Conservation (phyloP, 2,888 invertebrate genomes). For the Corbicula japonica region DNA sequence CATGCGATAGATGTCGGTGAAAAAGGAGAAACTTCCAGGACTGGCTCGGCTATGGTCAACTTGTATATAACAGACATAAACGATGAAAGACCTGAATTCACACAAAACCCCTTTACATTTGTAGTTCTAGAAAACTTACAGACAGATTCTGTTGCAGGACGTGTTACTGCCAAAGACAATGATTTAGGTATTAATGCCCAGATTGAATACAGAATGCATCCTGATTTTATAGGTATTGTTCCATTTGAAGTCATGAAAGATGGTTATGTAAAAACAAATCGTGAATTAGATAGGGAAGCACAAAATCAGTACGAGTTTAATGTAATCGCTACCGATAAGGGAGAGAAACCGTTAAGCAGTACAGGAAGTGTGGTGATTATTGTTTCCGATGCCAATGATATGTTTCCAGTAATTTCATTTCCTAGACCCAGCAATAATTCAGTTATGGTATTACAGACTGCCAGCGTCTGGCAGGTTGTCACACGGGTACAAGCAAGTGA, state of each 20-base stretch:
- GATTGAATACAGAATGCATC: slow-evolving; percentile 51
- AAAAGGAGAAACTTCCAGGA: slow-evolving; percentile 35
- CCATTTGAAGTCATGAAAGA: slow-evolving; percentile 67
- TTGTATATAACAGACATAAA: slow-evolving; percentile 60
- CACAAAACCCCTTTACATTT: slow-evolving; percentile 46
- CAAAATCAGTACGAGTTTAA: slow-evolving; percentile 64
- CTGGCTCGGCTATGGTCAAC: slow-evolving; percentile 53
- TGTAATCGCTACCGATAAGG: slow-evolving; percentile 66
- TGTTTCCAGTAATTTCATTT: slow-evolving; percentile 78
- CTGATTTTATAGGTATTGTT: slow-evolving; percentile 38
- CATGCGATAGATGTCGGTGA: slow-evolving; percentile 48
- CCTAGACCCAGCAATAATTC: slow-evolving; percentile 77
- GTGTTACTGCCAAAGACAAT: slow-evolving; percentile 52
- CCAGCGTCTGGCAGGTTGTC: slow-evolving; percentile 72
- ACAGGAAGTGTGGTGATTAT: slow-evolving; percentile 61
- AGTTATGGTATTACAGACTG: slow-evolving; percentile 66
- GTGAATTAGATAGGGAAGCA: slow-evolving; percentile 64
- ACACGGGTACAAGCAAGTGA: slow-evolving; percentile 77
- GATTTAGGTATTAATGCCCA: slow-evolving; percentile 57
- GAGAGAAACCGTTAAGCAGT: slow-evolving; percentile 55
- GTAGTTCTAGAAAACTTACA: slow-evolving; percentile 56
- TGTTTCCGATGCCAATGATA: slow-evolving; percentile 83
- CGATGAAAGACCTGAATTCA: slow-evolving; percentile 57
- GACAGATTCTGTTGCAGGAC: slow-evolving; percentile 46
- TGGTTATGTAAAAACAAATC: slow-evolving; percentile 65